A percentile compares a stretch with the other conserved stretches of the same genome.
Conservation (phyloP, 2,113 vertebrate species). For the Myiopsitta monachus region DNA sequence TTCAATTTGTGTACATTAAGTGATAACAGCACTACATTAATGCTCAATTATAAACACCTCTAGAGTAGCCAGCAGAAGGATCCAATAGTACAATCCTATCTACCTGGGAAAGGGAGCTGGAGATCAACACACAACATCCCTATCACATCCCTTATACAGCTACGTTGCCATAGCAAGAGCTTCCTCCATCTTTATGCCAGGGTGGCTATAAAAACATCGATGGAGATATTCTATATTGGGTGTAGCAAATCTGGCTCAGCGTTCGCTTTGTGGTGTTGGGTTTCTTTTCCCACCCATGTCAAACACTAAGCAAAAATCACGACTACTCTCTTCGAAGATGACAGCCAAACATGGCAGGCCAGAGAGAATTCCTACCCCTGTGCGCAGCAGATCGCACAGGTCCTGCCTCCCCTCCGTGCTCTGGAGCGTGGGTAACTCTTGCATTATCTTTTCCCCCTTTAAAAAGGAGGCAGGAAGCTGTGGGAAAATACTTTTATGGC, state of each 20-base stretch:
- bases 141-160: not conserved
- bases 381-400: not conserved
- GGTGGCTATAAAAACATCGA: not conserved
- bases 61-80: not conserved
- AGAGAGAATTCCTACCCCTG: not conserved
- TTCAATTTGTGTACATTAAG: not conserved
- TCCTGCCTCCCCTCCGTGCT: conserved; percentile 6
- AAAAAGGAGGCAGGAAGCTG: conserved; percentile 22
- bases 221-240: not conserved
- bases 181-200: not conserved
- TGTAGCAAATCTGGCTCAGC: not conserved
- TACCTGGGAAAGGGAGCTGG: not conserved
- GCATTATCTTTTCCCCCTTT: not conserved
- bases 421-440: conserved; percentile 40
- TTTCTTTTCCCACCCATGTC: not conserved
- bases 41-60: not conserved
- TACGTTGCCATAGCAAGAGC: not conserved
- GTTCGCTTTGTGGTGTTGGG: not conserved
- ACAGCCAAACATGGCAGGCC: not conserved
- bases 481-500: conserved; percentile 71
- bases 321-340: not conserved
- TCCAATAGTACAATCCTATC: not conserved
- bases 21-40: not conserved
- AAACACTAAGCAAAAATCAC: not conserved
- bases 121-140: not conserved